Evolutionary conservation across 2,888 invertebrate genomes (phyloP).

Genomic region (Aleiodes leptofemur): DNA sequence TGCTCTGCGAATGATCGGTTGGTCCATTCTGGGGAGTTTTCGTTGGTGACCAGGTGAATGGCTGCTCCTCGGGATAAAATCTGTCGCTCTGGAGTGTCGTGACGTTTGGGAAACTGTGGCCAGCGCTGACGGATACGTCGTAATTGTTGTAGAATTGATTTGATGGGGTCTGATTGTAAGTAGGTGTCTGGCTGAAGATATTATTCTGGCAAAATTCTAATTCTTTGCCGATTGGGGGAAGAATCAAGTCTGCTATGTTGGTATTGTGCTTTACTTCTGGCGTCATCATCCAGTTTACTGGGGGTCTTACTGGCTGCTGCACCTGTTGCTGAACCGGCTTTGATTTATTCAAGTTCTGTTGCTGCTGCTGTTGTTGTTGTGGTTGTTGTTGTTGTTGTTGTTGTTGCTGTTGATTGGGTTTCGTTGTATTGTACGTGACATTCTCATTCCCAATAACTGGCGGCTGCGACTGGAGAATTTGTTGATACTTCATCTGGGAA

Average conservation of each 20-base stretch:
- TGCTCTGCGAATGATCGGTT: conserved; percentile 66
- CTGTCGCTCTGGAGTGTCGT: conserved; percentile 66
- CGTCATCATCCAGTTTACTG: conserved; percentile 81
- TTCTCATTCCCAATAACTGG: conserved; percentile 64
- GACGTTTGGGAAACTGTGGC: conserved; percentile 71
- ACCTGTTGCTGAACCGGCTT: conserved; percentile 66
- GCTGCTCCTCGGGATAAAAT: conserved; percentile 75
- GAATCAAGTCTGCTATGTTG: conserved; percentile 74
- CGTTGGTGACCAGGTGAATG: conserved; percentile 79
- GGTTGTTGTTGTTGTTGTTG: conserved; percentile 41
- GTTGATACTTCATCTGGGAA: conserved; percentile 68
- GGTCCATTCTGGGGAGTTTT: conserved; percentile 74
- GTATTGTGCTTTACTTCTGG: conserved; percentile 76
- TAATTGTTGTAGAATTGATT: conserved; percentile 73
- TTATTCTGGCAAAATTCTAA: conserved; percentile 73
- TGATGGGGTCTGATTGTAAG: conserved; percentile 68
- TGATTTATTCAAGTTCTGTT: conserved; percentile 46
- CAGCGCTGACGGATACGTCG: conserved; percentile 61
- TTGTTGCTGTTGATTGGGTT: conserved; percentile 58
- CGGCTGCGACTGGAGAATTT: conserved; percentile 62
- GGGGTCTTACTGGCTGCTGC: conserved; percentile 73
- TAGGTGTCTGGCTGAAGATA: conserved; percentile 69
- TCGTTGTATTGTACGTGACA: conserved; percentile 57
- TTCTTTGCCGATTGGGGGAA: conserved; percentile 76
- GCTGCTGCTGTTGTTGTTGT: conserved; percentile 33